These are phyloP conservation scores for Enoplosus armatus DNA, from an alignment of 2,797 vertebrate species.

Conservation along the genomic window DNA sequence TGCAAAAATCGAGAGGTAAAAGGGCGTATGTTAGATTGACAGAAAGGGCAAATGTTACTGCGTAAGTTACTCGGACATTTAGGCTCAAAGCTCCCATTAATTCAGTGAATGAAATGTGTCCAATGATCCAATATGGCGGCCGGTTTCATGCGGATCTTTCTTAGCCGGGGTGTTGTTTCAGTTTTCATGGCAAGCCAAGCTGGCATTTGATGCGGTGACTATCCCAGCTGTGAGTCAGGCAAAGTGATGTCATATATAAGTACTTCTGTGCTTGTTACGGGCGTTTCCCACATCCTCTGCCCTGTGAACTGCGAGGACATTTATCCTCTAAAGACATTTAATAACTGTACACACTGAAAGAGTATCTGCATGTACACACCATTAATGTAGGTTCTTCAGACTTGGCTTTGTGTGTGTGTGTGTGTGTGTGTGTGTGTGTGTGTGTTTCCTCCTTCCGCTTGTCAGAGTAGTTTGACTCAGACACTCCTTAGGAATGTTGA, in stretches of 20 bases:
- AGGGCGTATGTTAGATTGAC: conserved; percentile 61
- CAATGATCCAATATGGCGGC: conserved; percentile 74
- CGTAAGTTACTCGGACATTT: conserved; percentile 65
- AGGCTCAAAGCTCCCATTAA: conserved; percentile 58
- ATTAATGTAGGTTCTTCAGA: conserved; percentile 19
- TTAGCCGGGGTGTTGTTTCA: conserved; percentile 45
- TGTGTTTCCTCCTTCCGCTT: conserved; percentile 64
- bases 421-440: conserved; percentile 23
- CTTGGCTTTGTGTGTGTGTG: conserved; percentile 13
- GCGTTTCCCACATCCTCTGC: conserved; percentile 80
- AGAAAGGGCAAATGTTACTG: conserved; percentile 77
- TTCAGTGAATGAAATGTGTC: conserved; percentile 14
- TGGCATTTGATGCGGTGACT: conserved; percentile 73
- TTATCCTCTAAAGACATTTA: conserved; percentile 36
- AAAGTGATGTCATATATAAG: conserved; percentile 83
- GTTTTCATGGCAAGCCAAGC: conserved; percentile 61
- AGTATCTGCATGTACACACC: conserved; percentile 18
- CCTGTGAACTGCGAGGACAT: conserved; percentile 36
- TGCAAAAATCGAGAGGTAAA: conserved; percentile 28
- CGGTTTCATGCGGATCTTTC: conserved; percentile 58
- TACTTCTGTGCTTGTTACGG: conserved; percentile 75
- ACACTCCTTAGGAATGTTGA: conserved; percentile 82
- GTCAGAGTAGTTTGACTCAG: conserved; percentile 73
- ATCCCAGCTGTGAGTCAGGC: conserved; percentile 84
- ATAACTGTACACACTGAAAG: conserved; percentile 35